phyloP scores from a whole-genome alignment of 2,888 invertebrate species.

The Orchestes rusci region DNA sequence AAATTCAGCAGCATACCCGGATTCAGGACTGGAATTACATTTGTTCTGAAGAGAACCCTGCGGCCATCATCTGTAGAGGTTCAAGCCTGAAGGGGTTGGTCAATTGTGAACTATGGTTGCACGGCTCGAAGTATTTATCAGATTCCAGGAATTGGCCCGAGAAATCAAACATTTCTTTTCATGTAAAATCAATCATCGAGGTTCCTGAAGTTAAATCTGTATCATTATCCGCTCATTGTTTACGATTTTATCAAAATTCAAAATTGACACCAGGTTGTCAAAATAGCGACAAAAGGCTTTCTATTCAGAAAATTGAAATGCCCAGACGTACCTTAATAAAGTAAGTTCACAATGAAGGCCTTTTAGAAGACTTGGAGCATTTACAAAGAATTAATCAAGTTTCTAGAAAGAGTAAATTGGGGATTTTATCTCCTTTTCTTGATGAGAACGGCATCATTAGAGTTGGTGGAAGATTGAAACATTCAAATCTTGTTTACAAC shows the following conservation, averaged over 20 bases:
- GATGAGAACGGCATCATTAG: no score
- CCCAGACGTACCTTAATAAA: slow-evolving; percentile 1
- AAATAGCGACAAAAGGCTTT: background rate
- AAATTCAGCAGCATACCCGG: slow-evolving; percentile 10
- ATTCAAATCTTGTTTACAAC: slow-evolving; percentile 1
- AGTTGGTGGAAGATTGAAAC: background rate
- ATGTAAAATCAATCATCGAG: background rate
- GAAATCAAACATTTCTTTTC: background rate
- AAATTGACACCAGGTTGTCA: slow-evolving; percentile 1
- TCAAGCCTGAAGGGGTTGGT: background rate
- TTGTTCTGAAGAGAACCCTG: slow-evolving; percentile 10
- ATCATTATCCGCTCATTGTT: background rate
- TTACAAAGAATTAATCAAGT: no score
- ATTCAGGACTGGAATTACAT: slow-evolving; percentile 12
- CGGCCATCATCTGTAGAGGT: slow-evolving; percentile 9
- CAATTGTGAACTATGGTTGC: slow-evolving; percentile 6
- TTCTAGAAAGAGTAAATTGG: no score
- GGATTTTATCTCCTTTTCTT: no score
- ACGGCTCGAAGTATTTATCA: slow-evolving; percentile 2
- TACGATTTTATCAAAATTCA: slow-evolving; percentile 2
- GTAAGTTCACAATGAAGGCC: background rate
- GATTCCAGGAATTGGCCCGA: background rate
- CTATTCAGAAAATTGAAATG: no score
- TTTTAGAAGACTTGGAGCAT: background rate
- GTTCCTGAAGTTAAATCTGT: background rate